Evolutionary conservation across 2,797 vertebrate species (phyloP).

Genomic region (Aldrovandia affinis): DNA sequence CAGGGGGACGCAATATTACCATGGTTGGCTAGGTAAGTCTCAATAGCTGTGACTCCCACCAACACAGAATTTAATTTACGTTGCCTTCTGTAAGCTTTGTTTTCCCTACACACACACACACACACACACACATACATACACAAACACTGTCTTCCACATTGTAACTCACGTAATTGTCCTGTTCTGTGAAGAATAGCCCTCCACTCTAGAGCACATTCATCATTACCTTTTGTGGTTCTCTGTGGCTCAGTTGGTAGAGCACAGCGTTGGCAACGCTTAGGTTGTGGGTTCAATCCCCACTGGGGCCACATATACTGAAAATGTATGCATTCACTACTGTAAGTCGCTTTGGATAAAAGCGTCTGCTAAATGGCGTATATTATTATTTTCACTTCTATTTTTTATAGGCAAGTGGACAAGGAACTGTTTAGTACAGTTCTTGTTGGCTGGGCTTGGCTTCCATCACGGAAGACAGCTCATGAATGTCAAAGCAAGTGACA

Average conservation of each 20-base stretch:
- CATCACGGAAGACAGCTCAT: constrained; percentile 11
- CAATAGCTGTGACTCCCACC: background rate
- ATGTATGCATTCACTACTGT: too few species aligned
- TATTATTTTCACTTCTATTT: background rate
- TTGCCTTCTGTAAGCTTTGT: too few species aligned
- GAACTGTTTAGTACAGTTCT: background rate
- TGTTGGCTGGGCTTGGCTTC: constrained; percentile 43
- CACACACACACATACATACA: too few species aligned
- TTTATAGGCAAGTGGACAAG: constrained; percentile 27
- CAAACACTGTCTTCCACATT: background rate
- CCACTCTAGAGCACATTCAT: background rate
- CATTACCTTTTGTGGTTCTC: background rate
- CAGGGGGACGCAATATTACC: too few species aligned
- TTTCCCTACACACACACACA: too few species aligned
- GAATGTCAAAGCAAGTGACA: constrained; percentile 21
- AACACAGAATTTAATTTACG: background rate
- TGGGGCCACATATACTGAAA: too few species aligned
- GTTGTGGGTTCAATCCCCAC: too few species aligned
- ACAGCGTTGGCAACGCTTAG: too few species aligned
- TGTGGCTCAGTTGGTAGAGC: too few species aligned
- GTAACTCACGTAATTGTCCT: background rate
- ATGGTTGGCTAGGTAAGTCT: too few species aligned
- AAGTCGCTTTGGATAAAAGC: too few species aligned
- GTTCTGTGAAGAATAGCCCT: background rate
- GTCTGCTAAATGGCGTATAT: too few species aligned